Evolutionary conservation across 2,888 invertebrate genomes (phyloP), one percentile per base, ranked within the genome.

Genomic region (Synergus itoensis): DNA sequence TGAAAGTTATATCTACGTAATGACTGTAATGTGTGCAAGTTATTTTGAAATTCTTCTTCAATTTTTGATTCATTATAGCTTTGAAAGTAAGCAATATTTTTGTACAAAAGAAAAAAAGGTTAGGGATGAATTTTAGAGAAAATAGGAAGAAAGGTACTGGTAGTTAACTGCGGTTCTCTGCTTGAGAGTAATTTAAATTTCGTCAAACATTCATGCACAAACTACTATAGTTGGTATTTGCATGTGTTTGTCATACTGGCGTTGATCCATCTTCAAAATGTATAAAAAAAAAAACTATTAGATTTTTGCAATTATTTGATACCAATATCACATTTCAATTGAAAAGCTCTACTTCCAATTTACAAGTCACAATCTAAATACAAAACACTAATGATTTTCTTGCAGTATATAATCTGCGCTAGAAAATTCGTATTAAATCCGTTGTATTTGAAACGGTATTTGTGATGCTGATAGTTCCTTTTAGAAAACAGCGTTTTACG

Each of bases 361-460:
- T 21, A n/a, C 57, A 57, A 60, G 18, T 60, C 57, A 60, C 18
- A 18, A n/a, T 3, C 9, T 11, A 3, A 57, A 11, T 60, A 60
- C 9, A 21, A 64, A 62, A 16, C 7, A 64, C 36, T 64, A 40
- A 40, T 64, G 40, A 64, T 16, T 28, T 64, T 64, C 40, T 16
- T 7, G 36, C 63, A n/a, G n/a, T 16, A 40, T n/a, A 64, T 64
- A 64, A 65, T 65, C 18, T n/a, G 9, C 9, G n/a, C 18, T n/a
- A 65, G 41, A 40, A 65, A 65, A 65, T 65, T 41, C 40, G 41
- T 41, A 65, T 43, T 21, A 53, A n/a, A 60, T 21, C 9, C 60
- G 11, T 21, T 60, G 60, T 21, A 21, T 48, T 21, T 3, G 45
- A 21, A 69, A 16, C 48, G 48, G 16, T 48, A 48, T 48, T 69